These are phyloP conservation scores for Cryptoleucopteryx plumbea DNA, from an alignment of 2,113 vertebrate genomes.

Conservation along the genomic window DNA sequence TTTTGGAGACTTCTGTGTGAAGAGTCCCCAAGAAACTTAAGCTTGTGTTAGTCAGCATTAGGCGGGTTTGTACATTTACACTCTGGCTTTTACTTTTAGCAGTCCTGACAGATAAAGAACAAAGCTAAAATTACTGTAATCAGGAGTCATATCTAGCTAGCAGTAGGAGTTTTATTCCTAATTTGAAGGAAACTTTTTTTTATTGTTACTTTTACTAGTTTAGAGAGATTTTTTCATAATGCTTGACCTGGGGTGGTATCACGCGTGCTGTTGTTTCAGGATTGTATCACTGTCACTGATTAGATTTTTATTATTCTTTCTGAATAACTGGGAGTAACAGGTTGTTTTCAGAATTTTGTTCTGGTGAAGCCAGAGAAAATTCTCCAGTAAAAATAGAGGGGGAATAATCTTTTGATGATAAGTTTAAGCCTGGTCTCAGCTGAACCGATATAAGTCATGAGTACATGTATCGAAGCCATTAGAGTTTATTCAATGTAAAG, in stretches of 20 bases:
- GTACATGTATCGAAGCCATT: neutral
- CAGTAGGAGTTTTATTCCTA: neutral
- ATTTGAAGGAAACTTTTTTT: neutral
- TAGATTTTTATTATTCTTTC: neutral
- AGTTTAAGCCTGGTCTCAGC: neutral
- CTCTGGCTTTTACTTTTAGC: neutral
- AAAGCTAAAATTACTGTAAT: neutral
- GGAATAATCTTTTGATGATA: neutral
- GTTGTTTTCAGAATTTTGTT: neutral
- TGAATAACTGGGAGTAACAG: neutral
- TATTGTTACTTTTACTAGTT: neutral
- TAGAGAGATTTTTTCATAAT: neutral
- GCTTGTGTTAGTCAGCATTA: neutral
- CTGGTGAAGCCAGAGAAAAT: neutral
- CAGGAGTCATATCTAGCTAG: neutral
- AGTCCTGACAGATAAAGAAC: neutral
- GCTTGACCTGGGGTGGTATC: neutral
- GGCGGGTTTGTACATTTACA: neutral
- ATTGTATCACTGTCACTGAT: neutral
- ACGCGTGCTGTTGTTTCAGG: fast-evolving
- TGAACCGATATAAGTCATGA: neutral
- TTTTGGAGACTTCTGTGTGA: neutral
- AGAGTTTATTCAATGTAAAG: neutral
- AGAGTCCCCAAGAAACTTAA: neutral
- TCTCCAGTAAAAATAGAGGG: neutral